Evolutionary conservation across 2,113 vertebrate genomes (phyloP), one percentile per base, ranked within the genome.

Genomic region (Callospermophilus lateralis): DNA sequence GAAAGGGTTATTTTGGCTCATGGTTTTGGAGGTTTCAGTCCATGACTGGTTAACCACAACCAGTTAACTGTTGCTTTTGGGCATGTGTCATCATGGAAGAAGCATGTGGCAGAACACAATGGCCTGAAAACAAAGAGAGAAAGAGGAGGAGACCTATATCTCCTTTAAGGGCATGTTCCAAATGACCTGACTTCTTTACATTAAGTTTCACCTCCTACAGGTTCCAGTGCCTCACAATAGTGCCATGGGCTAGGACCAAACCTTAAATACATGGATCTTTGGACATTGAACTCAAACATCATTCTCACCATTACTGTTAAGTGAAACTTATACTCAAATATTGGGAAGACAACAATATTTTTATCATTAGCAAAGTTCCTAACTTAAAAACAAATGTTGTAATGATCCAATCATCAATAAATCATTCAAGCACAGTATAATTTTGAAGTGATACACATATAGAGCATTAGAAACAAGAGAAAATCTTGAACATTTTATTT

Each of bases 311-410:
- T 55, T 77, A 65, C 53, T 68, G n/a, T 42, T 88, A 87, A 51
- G 32, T 77, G 32, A 48, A 42, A 80, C 77, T 74, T 70, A 90
- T 15, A 76, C 70, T n/a, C 37, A 94, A 63, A 73, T 83, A 84
- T 11, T 16, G 61, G 76, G 48, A 92, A 94, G 19, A 88, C 28
- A 34, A 80, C 84, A 8, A 55, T 24, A 80, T 63, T 88, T 94
- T 96, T 88, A 30, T 61, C 51, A 80, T n/a, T 58, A 92, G 42
- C 5, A 86, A 89, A 94, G 97, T 76, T 4, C 37, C 17, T 89
- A 89, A 76, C 26, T 79, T 94, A 79, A 51, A 92, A 95, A 74
- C 28, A 84, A 95, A 90, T n/a, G 45, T 58, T 74, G 51, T 51
- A 84, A 94, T 16, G 39, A 74, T 39, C 32, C 8, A 81, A 9